Percentiles rank a stretch among this genome's conserved stretches.
Conservation (phyloP, 2,113 vertebrate genomes). For the Syrrhaptes paradoxus region DNA sequence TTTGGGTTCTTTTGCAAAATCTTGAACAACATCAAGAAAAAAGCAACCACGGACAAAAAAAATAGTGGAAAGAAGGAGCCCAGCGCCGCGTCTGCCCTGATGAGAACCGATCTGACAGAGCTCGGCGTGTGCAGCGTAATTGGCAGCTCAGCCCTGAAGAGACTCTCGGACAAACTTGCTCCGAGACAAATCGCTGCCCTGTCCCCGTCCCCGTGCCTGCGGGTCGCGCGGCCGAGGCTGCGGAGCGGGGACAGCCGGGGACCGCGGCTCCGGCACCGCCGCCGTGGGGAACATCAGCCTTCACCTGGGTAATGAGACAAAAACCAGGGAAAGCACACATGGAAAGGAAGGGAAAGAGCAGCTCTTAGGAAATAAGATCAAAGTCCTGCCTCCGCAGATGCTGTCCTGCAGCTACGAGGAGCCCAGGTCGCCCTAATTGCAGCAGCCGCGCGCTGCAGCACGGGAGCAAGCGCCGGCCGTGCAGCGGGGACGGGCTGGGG, state of each 20-base stretch:
- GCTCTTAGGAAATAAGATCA: conserved; percentile 54
- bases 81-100: not conserved
- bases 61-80: not conserved
- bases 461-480: rapidly evolving
- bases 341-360: conserved; percentile 24
- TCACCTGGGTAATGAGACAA: conserved; percentile 61
- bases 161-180: conserved; percentile 3
- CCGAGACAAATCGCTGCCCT: not conserved
- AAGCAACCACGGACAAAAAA: not conserved
- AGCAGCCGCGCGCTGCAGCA: rapidly evolving
- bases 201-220: not conserved
- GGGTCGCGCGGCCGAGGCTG: not conserved
- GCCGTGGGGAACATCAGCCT: conserved; percentile 33
- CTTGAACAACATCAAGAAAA: not conserved
- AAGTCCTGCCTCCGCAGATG: conserved; percentile 37
- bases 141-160: conserved; percentile 37
- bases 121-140: conserved; percentile 12
- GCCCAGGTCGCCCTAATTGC: not conserved
- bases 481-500: not conserved
- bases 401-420: conserved; percentile 47
- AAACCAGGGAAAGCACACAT: not conserved
- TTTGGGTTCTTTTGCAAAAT: not conserved
- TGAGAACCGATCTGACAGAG: conserved; percentile 62
- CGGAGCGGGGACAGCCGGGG: rapidly evolving
- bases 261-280: not conserved